Evolutionary conservation across 2,888 invertebrate species (phyloP), one percentile per base, ranked within the genome.

Genomic region (Bombylius discolor): DNA sequence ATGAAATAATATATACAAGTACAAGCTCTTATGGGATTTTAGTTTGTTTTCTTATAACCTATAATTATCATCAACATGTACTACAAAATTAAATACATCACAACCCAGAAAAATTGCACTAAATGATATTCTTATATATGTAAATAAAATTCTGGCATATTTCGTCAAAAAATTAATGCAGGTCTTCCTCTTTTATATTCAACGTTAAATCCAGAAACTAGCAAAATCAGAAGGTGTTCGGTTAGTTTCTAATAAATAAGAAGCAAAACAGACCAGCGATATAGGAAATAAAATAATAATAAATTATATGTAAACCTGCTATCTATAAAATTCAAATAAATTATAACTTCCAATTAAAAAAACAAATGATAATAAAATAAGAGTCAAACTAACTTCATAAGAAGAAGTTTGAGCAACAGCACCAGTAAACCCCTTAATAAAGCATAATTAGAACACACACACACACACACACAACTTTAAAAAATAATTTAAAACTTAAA

Each of bases 181-280:
- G 85, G 85, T 11, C 81, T 78, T 0, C 82, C 81, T 65, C 81
- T 80, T 76, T 82, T 80, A 78, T 84, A 87, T 61, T 88, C 87
- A 62, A 84, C 75, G 81, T 87, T 87, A 84, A 86, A 87, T 0
- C 87, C 87, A 4, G 84, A 86, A 63, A 87, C 85, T 73, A 87
- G 84, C 81, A 81, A 87, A 86, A 82, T 87, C 84, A 83, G 84
- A 85, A 47, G 84, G 84, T 64, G 82, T 82, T 0, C 84, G 84
- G 79, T 85, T 85, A 67, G 82, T 81, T 71, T 85, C 84, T 8
- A 83, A 84, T 69, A 85, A 78, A 63, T 76, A 78, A 50, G 81
- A 80, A 62, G 78, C 75, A 65, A 83, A 69, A 65, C 81, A 81
- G 67, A 80, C 74, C 65, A 82, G 69, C 14, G 63, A 63, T 69